Conservation (phyloP, 2,113 vertebrate species). For the Candoia aspera region DNA sequence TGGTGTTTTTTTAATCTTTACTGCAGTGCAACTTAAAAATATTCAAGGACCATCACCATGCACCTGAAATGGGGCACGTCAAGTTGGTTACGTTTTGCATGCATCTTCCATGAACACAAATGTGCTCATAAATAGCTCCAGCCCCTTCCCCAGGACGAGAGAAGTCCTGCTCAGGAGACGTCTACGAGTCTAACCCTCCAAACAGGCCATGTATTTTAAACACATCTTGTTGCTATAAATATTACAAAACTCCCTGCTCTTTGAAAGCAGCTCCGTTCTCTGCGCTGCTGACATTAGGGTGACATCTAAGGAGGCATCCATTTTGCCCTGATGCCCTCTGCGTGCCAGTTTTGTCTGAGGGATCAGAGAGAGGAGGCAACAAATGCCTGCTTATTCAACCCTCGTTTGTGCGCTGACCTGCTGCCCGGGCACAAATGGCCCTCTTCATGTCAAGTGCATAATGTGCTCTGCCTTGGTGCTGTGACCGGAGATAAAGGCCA, state of each 20-base stretch:
- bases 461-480: constrained; percentile 38
- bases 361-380: constrained; percentile 67
- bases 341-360: constrained; percentile 67
- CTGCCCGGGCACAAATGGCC: constrained; percentile 70
- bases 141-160: background rate
- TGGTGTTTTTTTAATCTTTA: too few relatives aligned
- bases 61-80: too few relatives aligned
- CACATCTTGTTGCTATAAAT: constrained; percentile 71
- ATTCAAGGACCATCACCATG: background rate
- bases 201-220: constrained; percentile 69
- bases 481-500: constrained; percentile 64
- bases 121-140: background rate
- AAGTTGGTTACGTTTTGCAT: background rate
- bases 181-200: constrained; percentile 55
- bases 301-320: constrained; percentile 68
- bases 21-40: background rate
- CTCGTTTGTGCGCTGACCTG: constrained; percentile 66
- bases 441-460: constrained; percentile 72
- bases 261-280: constrained; percentile 61
- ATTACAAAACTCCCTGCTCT: constrained; percentile 70
- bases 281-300: constrained; percentile 68
- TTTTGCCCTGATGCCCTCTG: constrained; percentile 63
- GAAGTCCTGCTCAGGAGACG: constrained; percentile 27
- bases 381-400: constrained; percentile 69
- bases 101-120: background rate